Conservation (phyloP, 2,888 invertebrate species). For the Oscheius sp. region DNA sequence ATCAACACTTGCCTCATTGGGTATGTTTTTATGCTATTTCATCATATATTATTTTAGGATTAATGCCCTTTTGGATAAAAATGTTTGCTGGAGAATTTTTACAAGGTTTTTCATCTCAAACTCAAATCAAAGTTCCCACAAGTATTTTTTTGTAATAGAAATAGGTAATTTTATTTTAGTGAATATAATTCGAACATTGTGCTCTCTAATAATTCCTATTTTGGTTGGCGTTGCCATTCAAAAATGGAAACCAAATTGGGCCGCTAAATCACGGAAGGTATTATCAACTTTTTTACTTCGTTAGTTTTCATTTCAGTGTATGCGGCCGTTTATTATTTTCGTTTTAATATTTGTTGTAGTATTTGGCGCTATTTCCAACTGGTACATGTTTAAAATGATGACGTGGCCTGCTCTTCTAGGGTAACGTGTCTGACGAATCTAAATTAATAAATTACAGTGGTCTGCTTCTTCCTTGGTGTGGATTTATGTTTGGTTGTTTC, state of each 20-base stretch:
- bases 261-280: slow-evolving; percentile 72
- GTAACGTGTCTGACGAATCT: slow-evolving; percentile 41
- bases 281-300: not conserved
- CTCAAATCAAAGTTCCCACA: slow-evolving; percentile 54
- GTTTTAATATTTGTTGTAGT: slow-evolving; percentile 75
- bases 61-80: slow-evolving; percentile 77
- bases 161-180: slow-evolving; percentile 13
- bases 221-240: slow-evolving; percentile 75
- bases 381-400: slow-evolving; percentile 75
- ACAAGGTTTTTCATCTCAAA: slow-evolving; percentile 53
- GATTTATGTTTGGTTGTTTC: slow-evolving; percentile 75
- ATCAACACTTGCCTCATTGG: slow-evolving; percentile 88
- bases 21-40: slow-evolving; percentile 74
- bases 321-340: slow-evolving; percentile 74
- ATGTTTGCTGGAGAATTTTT: slow-evolving; percentile 74
- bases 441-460: slow-evolving; percentile 66
- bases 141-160: not conserved
- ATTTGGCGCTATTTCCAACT: slow-evolving; percentile 75
- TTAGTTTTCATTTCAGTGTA: slow-evolving; percentile 46
- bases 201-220: slow-evolving; percentile 75
- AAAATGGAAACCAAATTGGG: slow-evolving; percentile 72
- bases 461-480: slow-evolving; percentile 75
- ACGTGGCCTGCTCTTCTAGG: slow-evolving; percentile 70
- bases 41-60: slow-evolving; percentile 71
- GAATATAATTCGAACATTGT: slow-evolving; percentile 71